Evolutionary conservation across 1,140 invertebrate species (phyloP), one percentile per base, ranked within the genome.

Genomic region (Formica exsecta): DNA sequence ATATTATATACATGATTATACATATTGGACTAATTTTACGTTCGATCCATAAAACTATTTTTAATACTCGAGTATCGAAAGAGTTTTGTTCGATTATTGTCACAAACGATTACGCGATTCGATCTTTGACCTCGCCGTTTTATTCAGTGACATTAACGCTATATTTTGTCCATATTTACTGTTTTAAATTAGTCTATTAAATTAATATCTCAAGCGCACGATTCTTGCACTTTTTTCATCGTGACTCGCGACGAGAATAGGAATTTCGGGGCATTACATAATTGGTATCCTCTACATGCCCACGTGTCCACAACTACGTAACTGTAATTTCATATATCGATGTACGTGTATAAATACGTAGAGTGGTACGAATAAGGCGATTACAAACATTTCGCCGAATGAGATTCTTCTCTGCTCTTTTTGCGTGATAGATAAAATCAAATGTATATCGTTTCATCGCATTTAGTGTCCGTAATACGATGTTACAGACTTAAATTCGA

Each of bases 261-360:
- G 71, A 89, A 89, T 89, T 88, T 85, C 84, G 84, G 41, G 25
- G 70, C 65, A 81, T 89, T 86, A 85, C 84, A 73, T 89, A 89
- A 89, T 57, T 74, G 65, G 54, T 71, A 59, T 70, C 54, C 73
- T 79, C 71, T 86, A 76, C 19, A 86, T 68, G 54, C 61, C 62
- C 59, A 71, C 65, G 13, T 73, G 77, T 62, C 83, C 59, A 71
- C 65, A 88, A 59, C 51, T 80, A 86, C 76, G 54, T 89, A 89
- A 89, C 80, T 89, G 84, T 89, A 89, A 74, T 61, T 86, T 89
- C 77, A 62, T 89, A 74, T 89, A 86, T 89, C 76, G 68, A 87
- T 87, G 79, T 79, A 84, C 22, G 79, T 74, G 80, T 80, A 70
- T 51, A 11, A 65, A 16, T 70, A 41, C 48, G 32, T 81, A 38